phyloP scores from a whole-genome alignment of 2,113 vertebrate species.

The Rhizomys pruinosus region DNA sequence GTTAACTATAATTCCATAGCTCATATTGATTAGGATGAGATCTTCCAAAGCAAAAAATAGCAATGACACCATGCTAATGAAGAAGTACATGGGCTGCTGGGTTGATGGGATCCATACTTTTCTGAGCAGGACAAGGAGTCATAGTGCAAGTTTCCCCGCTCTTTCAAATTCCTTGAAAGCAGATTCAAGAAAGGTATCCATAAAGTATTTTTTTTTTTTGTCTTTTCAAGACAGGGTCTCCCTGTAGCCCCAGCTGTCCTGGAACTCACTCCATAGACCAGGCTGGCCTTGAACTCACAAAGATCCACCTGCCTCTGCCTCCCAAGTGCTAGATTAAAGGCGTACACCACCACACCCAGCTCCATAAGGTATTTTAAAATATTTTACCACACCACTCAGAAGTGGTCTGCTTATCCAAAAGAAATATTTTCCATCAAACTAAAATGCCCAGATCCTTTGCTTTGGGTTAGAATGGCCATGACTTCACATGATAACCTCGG shows the following conservation, averaged over 20 bases:
- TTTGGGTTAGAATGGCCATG: background rate
- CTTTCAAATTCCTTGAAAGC: background rate
- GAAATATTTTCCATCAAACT: background rate
- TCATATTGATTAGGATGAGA: background rate
- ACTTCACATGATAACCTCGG: background rate
- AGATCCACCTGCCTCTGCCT: too few species aligned
- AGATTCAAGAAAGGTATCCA: background rate
- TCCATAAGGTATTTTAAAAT: background rate
- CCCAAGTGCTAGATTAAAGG: too few species aligned
- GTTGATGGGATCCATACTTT: background rate
- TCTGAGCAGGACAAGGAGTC: background rate
- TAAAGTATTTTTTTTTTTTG: background rate
- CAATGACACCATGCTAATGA: background rate
- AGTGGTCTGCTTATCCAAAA: background rate
- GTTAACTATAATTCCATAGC: background rate
- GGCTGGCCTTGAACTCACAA: too few species aligned
- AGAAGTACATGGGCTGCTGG: background rate
- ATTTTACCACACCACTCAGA: slow-evolving; percentile 29
- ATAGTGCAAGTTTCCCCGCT: background rate
- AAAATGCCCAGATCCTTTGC: background rate
- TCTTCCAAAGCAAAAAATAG: background rate
- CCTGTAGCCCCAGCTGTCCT: too few species aligned
- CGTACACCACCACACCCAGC: too few species aligned
- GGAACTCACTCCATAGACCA: too few species aligned
- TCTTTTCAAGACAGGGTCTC: too few species aligned